A percentile compares a stretch with the other conserved stretches of the same genome.
phyloP scores from a whole-genome alignment of 2,113 vertebrate species.

The Thinocorus orbignyianus region DNA sequence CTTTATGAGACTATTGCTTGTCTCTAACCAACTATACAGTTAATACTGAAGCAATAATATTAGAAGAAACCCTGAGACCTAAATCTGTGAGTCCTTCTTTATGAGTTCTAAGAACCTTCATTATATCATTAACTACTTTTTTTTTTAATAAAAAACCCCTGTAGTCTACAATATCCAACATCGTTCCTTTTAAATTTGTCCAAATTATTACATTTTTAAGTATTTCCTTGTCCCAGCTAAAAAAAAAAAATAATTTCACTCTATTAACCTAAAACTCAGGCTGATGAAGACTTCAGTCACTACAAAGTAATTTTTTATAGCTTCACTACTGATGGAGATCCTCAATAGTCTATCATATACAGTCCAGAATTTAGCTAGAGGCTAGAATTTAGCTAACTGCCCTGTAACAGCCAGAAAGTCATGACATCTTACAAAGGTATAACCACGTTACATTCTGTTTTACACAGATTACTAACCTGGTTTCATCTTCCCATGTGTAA shows the following conservation, averaged over 20 bases:
- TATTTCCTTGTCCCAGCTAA: not conserved
- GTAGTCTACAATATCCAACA: not conserved
- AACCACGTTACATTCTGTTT: accelerated
- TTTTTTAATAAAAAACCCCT: not conserved
- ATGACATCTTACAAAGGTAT: not conserved
- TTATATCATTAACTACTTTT: not conserved
- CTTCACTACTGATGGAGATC: not conserved
- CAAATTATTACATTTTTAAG: not conserved
- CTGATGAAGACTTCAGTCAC: not conserved
- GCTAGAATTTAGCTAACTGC: too few relatives aligned
- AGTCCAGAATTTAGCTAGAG: too few relatives aligned
- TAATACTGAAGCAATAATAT: not conserved
- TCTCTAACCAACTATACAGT: not conserved
- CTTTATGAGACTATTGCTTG: not conserved
- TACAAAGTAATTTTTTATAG: not conserved
- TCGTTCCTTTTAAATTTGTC: not conserved
- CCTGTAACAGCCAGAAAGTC: not conserved
- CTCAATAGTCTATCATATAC: not conserved
- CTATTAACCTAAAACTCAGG: not conserved
- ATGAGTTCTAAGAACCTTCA: not conserved
- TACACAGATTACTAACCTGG: not conserved
- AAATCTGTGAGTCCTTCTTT: not conserved
- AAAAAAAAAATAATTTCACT: not conserved
- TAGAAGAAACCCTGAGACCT: not conserved
- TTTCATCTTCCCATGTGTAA: accelerated